Evolutionary conservation across 2,888 invertebrate species (phyloP).

Genomic region (Hipparchia sbordonii): DNA sequence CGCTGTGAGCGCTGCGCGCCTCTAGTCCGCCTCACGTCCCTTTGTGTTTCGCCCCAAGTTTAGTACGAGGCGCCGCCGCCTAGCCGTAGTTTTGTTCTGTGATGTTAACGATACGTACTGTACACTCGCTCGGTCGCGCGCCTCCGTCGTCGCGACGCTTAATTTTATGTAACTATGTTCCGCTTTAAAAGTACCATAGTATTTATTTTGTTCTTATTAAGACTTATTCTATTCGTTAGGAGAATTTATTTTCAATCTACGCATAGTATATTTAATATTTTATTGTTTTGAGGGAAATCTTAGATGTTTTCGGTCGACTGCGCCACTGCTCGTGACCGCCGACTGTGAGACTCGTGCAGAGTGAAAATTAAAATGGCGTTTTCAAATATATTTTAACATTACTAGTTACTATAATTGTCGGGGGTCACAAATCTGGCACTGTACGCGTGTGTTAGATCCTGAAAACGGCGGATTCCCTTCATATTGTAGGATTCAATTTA

Average conservation of each 20-base stretch:
- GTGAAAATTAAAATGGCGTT: slow-evolving; percentile 7
- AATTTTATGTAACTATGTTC: slow-evolving; percentile 66
- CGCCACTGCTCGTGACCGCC: slow-evolving; percentile 27
- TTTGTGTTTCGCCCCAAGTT: slow-evolving; percentile 28
- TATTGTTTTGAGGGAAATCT: slow-evolving; percentile 44
- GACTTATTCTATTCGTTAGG: slow-evolving; percentile 52
- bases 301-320: slow-evolving; percentile 24
- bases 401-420: background rate
- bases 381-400: background rate
- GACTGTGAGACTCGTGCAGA: slow-evolving; percentile 1
- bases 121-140: slow-evolving; percentile 34
- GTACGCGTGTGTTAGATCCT: background rate
- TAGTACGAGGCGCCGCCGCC: slow-evolving; percentile 47
- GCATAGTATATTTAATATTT: slow-evolving; percentile 55
- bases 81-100: slow-evolving; percentile 73
- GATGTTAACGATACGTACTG: slow-evolving; percentile 64
- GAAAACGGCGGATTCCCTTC: background rate
- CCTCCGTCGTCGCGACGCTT: slow-evolving; percentile 43
- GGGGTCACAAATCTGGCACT: background rate
- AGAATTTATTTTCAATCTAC: slow-evolving; percentile 56
- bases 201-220: slow-evolving; percentile 69
- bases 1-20: slow-evolving; percentile 32
- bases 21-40: slow-evolving; percentile 38
- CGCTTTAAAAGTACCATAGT: slow-evolving; percentile 75
- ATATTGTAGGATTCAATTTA: background rate